Base-by-base conservation (phyloP, 35 echinoderm and acorn worm genomes). In the Lytechinus variegatus region DNA sequence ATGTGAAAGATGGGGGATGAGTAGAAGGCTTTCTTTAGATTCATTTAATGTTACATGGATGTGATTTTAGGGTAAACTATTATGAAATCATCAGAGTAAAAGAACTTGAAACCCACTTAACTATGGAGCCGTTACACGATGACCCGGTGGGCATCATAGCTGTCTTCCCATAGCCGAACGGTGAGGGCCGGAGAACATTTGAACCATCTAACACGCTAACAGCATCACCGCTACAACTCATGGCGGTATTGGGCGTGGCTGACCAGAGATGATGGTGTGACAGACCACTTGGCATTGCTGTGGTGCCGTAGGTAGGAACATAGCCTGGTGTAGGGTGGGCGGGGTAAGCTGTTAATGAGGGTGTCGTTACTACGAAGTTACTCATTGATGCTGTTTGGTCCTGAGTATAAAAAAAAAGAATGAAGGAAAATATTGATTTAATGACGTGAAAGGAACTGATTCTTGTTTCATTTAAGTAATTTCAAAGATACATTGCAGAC, bases 261-360 rank as follows among this genome's bases (percentile, higher is more conserved):
- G 89, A 71, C 97, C 97, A 98, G 21, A 98, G 97, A 27, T 96
- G 97, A 21, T 96, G 97, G 53, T 98, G 97, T 53, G 97, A 94
- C 9, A 98, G 94, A 19, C 93, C 87, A 55, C 96, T 96, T 7
- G 96, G 96, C 96, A 96, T 96, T 72, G 96, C 97, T 13, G 97
- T 94, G 16, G 97, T 98, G 28, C 97, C 97, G 53, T 97, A 98
- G 55, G 95, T 95, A 6, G 97, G 97, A 28, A 98, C 97, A 92
- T 98, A 98, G 88, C 96, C 97, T 4, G 97, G 96, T 86, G 97
- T 93, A 24, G 96, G 96, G 94, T 95, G 96, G 87, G 95, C 96
- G 27, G 95, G 89, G 87, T 97, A 97, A 27, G 97, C 97, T 27
- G 97, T 95, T 61, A 97, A 94, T 21, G 96, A 97, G 19, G 96